phyloP scores from a whole-genome alignment of 2,888 invertebrate genomes.

The Troides oblongomaculatus region DNA sequence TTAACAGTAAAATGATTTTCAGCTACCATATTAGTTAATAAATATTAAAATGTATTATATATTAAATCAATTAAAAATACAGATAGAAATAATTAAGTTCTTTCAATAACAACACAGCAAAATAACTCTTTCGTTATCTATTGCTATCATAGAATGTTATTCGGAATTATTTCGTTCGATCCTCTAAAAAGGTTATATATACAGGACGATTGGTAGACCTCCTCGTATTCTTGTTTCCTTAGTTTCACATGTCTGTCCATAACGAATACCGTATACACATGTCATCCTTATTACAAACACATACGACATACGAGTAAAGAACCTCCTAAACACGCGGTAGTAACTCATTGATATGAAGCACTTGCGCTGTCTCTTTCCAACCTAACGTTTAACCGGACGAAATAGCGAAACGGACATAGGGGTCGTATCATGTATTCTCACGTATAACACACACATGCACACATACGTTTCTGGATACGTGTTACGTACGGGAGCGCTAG shows the following conservation, averaged over 20 bases:
- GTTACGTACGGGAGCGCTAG: conserved; percentile 57
- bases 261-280: conserved; percentile 33
- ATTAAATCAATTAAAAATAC: too few relatives aligned
- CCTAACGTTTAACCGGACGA: conserved; percentile 30
- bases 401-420: conserved; percentile 56
- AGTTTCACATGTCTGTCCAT: conserved; percentile 36
- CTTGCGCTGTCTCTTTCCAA: conserved; percentile 42
- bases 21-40: too few relatives aligned
- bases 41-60: too few relatives aligned
- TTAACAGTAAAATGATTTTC: too few relatives aligned
- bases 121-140: too few relatives aligned
- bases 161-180: too few relatives aligned
- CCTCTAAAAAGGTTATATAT: neutral
- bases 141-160: too few relatives aligned
- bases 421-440: conserved; percentile 55
- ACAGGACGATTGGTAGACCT: conserved; percentile 12
- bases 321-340: conserved; percentile 34
- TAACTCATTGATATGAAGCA: conserved; percentile 40
- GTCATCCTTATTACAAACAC: conserved; percentile 35
- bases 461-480: conserved; percentile 53
- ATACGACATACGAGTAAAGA: conserved; percentile 14
- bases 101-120: too few relatives aligned
- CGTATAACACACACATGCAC: conserved; percentile 50
- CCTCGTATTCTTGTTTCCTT: conserved; percentile 37
- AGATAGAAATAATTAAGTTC: too few relatives aligned